These are phyloP conservation scores for Pseudomyrmex sp. DNA, from an alignment of 1,140 invertebrate species.

Conservation along the genomic window DNA sequence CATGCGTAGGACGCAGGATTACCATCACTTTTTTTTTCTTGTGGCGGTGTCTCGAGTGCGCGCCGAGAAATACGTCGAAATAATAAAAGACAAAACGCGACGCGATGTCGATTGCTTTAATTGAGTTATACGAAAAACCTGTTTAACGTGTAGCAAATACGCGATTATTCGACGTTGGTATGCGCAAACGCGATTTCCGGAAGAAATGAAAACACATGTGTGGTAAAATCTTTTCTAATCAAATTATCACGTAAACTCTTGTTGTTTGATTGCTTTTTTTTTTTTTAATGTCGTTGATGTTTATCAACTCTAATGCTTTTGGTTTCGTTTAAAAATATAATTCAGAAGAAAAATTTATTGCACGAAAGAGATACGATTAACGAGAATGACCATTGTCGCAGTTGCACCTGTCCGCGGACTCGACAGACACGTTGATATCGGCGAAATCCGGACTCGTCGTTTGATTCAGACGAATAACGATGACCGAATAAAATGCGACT, in stretches of 20 bases:
- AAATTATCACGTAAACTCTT: too few relatives aligned
- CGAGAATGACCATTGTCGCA: neutral
- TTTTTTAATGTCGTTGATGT: too few relatives aligned
- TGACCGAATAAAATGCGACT: constrained; percentile 23
- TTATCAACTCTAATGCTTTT: too few relatives aligned
- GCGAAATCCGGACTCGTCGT: neutral
- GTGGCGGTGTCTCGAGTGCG: too few relatives aligned
- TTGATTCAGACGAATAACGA: constrained; percentile 23
- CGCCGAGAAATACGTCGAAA: neutral
- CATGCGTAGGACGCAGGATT: neutral
- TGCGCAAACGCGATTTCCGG: too few relatives aligned
- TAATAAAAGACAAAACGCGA: neutral
- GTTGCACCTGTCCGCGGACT: neutral
- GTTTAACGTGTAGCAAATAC: too few relatives aligned
- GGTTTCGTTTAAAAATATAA: too few relatives aligned
- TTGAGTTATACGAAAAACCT: neutral
- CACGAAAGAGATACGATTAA: neutral
- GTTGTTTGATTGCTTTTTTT: too few relatives aligned
- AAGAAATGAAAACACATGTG: too few relatives aligned
- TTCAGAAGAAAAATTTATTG: neutral
- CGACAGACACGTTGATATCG: neutral
- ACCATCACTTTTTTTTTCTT: neutral
- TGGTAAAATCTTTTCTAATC: too few relatives aligned
- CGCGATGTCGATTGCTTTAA: neutral
- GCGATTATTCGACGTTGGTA: too few relatives aligned